These are phyloP conservation scores for Paratrypauchen microcephalus DNA, from an alignment of 2,797 vertebrate species.

Conservation along the genomic window DNA sequence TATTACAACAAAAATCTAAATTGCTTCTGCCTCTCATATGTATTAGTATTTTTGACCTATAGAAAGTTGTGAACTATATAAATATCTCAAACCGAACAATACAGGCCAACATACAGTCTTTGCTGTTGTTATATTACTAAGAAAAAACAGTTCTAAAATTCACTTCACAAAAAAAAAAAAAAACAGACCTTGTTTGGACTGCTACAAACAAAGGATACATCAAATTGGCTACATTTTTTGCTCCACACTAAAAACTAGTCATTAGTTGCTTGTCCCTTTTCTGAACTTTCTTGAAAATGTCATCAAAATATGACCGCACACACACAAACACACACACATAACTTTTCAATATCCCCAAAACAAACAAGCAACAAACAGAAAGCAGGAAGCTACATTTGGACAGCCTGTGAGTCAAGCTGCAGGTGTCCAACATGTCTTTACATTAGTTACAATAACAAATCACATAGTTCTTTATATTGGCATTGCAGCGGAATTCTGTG, in stretches of 20 bases:
- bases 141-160: not conserved
- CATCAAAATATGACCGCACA: not conserved
- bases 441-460: conserved; percentile 7
- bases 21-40: no score
- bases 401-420: not conserved
- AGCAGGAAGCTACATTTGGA: not conserved
- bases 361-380: not conserved
- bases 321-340: not conserved
- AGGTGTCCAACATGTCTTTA: not conserved
- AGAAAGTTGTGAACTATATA: no score
- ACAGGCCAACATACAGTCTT: no score
- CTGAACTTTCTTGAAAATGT: not conserved
- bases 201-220: not conserved
- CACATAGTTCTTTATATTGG: conserved; percentile 7
- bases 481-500: conserved; percentile 9
- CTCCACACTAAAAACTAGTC: not conserved
- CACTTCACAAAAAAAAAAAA: not conserved
- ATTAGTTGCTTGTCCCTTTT: not conserved
- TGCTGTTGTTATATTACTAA: no score
- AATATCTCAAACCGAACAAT: no score
- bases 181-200: not conserved
- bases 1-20: no score
- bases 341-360: not conserved
- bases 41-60: no score
- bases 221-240: not conserved